Conservation (phyloP, 2,888 invertebrate genomes). For the Trachelus troglodyta region DNA sequence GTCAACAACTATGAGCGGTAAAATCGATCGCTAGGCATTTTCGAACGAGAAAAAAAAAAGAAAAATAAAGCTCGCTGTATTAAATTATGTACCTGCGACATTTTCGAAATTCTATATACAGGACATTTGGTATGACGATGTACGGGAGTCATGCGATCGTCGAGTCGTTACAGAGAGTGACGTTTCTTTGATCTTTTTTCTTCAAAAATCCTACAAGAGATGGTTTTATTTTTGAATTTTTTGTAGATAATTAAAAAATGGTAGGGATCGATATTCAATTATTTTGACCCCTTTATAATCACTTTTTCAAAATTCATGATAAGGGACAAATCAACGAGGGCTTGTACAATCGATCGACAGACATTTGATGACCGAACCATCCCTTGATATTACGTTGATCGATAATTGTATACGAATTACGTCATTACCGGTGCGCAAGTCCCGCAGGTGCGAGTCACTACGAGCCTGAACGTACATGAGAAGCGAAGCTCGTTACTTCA, state of each 20-base stretch:
- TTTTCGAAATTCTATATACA: background rate
- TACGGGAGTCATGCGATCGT: background rate
- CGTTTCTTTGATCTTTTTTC: too few species aligned
- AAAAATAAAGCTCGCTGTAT: conserved; percentile 33
- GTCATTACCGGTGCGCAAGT: background rate
- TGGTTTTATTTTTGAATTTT: too few species aligned
- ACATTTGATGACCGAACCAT: too few species aligned
- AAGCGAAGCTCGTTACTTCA: conserved; percentile 39
- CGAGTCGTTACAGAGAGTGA: too few species aligned
- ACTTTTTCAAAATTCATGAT: too few species aligned
- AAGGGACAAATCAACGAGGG: too few species aligned
- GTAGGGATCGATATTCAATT: too few species aligned
- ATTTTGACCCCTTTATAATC: too few species aligned
- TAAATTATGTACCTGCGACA: conserved; percentile 20
- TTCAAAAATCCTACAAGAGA: too few species aligned
- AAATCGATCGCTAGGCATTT: conserved; percentile 59
- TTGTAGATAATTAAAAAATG: too few species aligned
- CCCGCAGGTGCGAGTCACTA: background rate
- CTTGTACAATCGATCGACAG: too few species aligned
- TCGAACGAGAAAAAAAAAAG: background rate
- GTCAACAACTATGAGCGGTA: conserved; percentile 57
- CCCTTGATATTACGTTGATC: too few species aligned
- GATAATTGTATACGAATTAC: background rate
- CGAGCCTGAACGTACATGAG: conserved; percentile 33
- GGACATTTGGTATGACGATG: background rate